Conservation (phyloP, 2,113 vertebrate species). For the Thoracochromis brauschi region DNA sequence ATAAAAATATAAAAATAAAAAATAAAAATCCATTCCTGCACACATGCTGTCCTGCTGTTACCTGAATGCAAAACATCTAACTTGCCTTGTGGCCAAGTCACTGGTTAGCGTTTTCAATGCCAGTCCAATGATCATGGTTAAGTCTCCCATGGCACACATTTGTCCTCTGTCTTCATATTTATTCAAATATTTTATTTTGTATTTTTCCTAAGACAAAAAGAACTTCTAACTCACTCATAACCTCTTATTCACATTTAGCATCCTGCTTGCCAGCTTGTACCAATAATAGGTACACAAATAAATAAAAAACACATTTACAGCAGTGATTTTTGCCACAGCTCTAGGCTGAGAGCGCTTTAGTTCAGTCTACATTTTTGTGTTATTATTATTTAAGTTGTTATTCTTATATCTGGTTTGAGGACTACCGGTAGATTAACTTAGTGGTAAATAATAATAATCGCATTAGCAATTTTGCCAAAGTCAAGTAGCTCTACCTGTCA, state of each 20-base stretch:
- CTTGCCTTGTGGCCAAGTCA: background rate
- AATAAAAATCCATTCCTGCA: background rate
- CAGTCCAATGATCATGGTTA: background rate
- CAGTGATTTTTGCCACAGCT: background rate
- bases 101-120: background rate
- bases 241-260: background rate
- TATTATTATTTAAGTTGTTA: background rate
- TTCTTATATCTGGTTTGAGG: background rate
- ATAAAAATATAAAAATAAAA: background rate
- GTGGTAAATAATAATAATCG: background rate
- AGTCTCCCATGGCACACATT: background rate
- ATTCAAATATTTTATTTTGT: background rate
- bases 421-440: background rate
- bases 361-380: background rate
- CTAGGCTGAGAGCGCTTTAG: background rate
- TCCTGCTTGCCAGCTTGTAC: background rate
- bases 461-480: background rate
- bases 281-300: background rate
- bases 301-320: background rate
- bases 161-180: background rate
- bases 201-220: background rate
- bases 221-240: background rate
- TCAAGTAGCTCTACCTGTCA: background rate
- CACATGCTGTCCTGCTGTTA: background rate
- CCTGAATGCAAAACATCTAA: constrained; percentile 4